These are phyloP conservation scores for Calyptommatus sinebrachiatus DNA, from an alignment of 2,113 vertebrate genomes.

Conservation along the genomic window DNA sequence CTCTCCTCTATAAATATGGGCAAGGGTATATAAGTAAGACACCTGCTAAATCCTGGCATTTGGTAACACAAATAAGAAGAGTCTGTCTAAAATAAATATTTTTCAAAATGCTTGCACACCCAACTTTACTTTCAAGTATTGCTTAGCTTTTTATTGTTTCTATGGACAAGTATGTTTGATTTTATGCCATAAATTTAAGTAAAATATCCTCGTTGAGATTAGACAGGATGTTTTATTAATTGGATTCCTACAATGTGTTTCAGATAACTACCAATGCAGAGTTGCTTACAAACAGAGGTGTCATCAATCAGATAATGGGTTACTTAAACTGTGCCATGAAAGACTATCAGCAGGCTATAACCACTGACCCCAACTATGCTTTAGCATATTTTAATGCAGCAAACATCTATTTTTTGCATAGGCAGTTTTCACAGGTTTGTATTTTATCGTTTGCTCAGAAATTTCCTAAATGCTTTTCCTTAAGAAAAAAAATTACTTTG, in stretches of 20 bases:
- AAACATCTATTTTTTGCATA: conserved; percentile 77
- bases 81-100: no score
- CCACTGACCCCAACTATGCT: conserved; percentile 66
- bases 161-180: background rate
- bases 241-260: conserved; percentile 33
- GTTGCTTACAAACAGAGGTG: conserved; percentile 75
- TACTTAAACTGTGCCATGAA: conserved; percentile 71
- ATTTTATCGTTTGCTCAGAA: background rate
- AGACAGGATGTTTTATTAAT: background rate
- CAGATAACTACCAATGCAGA: conserved; percentile 71
- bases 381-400: conserved; percentile 78
- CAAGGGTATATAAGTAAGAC: no score
- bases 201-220: background rate
- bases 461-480: background rate
- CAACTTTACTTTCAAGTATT: background rate
- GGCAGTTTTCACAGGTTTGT: conserved; percentile 78
- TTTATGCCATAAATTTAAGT: background rate
- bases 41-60: no score
- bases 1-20: no score
- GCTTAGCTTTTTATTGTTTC: background rate
- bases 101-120: background rate
- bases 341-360: conserved; percentile 77
- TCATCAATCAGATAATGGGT: conserved; percentile 78
- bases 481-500: background rate
- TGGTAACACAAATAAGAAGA: no score